phyloP scores from a whole-genome alignment of 2,888 invertebrate species.

The Watsonalla binaria region DNA sequence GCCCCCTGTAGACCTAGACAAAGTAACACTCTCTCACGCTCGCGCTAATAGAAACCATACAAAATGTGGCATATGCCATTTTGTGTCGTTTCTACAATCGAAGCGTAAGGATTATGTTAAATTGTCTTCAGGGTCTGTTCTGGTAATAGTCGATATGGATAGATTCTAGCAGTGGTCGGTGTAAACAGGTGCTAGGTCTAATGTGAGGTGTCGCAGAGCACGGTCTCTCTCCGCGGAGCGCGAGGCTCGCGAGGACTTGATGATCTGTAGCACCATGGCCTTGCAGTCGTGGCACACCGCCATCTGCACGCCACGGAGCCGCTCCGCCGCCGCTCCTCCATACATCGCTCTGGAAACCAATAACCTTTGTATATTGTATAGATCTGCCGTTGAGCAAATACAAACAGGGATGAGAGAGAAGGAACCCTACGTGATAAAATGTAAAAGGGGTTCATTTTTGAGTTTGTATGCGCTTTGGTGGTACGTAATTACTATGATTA shows the following conservation, averaged over 20 bases:
- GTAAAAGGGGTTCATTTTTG: too few relatives aligned
- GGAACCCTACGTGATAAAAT: too few relatives aligned
- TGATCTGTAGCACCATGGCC: constrained; percentile 95
- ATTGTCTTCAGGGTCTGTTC: too few relatives aligned
- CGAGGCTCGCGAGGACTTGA: constrained; percentile 90
- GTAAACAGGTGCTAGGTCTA: constrained; percentile 91
- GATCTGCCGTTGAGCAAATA: neutral
- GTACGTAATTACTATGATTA: too few relatives aligned
- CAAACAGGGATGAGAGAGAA: too few relatives aligned
- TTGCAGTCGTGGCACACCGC: constrained; percentile 97
- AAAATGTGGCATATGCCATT: too few relatives aligned
- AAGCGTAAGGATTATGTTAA: too few relatives aligned
- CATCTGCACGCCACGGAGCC: constrained; percentile 88
- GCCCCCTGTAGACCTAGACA: too few relatives aligned
- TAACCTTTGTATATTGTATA: constrained; percentile 66
- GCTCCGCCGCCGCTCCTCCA: constrained; percentile 76
- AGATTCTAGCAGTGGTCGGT: constrained; percentile 65
- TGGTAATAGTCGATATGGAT: neutral
- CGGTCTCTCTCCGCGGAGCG: constrained; percentile 90
- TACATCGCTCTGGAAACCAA: constrained; percentile 75
- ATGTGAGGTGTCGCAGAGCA: constrained; percentile 87
- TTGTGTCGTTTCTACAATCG: too few relatives aligned
- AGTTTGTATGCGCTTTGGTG: too few relatives aligned
- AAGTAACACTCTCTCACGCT: too few relatives aligned
- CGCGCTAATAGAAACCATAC: too few relatives aligned